Conservation (phyloP, 2,888 invertebrate genomes). For the Allophyes oxyacanthae region DNA sequence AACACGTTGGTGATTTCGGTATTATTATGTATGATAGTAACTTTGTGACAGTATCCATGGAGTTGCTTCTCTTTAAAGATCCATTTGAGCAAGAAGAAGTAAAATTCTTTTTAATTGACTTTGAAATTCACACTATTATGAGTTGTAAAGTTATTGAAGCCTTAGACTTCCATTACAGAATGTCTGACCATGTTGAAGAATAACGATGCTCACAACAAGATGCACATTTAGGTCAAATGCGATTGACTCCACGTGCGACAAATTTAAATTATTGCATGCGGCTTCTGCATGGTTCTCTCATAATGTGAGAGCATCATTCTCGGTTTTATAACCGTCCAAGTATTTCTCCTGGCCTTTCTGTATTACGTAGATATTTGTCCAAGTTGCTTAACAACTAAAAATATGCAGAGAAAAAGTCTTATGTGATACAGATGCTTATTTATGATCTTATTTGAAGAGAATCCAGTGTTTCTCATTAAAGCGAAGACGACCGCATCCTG, state of each 20-base stretch:
- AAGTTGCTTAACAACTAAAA: background rate
- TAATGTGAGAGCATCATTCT: slow-evolving; percentile 7
- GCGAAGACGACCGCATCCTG: slow-evolving; percentile 25
- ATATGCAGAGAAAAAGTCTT: slow-evolving; percentile 10
- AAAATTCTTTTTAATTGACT: too few species aligned
- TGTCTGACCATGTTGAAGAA: slow-evolving; percentile 29
- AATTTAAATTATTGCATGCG: slow-evolving; percentile 29
- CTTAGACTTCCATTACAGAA: slow-evolving; percentile 23
- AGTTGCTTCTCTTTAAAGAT: too few species aligned
- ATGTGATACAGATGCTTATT: slow-evolving; percentile 17
- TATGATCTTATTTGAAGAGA: slow-evolving; percentile 30
- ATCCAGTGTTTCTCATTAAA: slow-evolving; percentile 36
- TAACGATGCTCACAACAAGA: slow-evolving; percentile 38
- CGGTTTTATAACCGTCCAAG: background rate
- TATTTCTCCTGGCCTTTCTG: too few species aligned
- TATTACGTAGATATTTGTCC: slow-evolving; percentile 6
- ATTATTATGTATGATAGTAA: too few species aligned
- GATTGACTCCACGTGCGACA: slow-evolving; percentile 36
- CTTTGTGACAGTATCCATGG: too few species aligned
- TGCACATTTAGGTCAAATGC: slow-evolving; percentile 53
- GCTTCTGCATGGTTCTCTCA: slow-evolving; percentile 15
- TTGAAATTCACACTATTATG: background rate
- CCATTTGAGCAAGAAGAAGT: too few species aligned
- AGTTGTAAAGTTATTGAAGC: slow-evolving; percentile 9
- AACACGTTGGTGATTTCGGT: too few species aligned